Percentiles rank a stretch among this genome's conserved stretches.
Evolutionary conservation across 2,888 invertebrate genomes (phyloP).

Genomic region (Oxyteleia sp.): DNA sequence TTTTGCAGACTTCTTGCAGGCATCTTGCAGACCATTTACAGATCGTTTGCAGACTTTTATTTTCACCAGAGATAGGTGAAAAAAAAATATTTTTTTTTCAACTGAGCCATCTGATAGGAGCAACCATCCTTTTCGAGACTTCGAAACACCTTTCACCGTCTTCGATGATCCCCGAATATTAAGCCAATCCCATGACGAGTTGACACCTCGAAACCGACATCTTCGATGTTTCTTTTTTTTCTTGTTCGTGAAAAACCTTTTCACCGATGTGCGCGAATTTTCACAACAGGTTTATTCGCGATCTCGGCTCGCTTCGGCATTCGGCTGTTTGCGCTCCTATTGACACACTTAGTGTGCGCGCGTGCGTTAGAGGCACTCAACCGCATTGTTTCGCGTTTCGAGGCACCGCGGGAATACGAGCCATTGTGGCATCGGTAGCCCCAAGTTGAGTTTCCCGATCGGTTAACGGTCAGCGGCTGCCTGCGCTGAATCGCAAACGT

Average conservation of each 20-base stretch:
- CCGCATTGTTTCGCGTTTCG: constrained; percentile 54
- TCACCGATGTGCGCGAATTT: constrained; percentile 39
- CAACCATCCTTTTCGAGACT: too few relatives aligned
- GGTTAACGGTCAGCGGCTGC: constrained; percentile 70
- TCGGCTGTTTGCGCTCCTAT: constrained; percentile 83
- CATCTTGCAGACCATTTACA: too few relatives aligned
- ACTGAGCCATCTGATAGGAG: too few relatives aligned
- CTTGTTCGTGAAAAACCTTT: constrained; percentile 31
- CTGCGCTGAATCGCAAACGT: constrained; percentile 67
- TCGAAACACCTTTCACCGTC: too few relatives aligned
- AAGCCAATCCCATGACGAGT: too few relatives aligned
- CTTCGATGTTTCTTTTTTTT: too few relatives aligned
- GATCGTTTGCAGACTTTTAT: too few relatives aligned
- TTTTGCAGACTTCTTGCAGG: too few relatives aligned
- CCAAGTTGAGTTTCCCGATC: constrained; percentile 64
- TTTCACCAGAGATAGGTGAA: too few relatives aligned
- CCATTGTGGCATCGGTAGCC: constrained; percentile 52
- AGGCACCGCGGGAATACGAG: constrained; percentile 18
- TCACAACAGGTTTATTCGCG: constrained; percentile 54
- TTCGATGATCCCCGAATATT: too few relatives aligned
- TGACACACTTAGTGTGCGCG: constrained; percentile 82
- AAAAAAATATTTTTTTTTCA: too few relatives aligned
- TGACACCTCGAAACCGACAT: too few relatives aligned
- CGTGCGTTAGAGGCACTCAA: constrained; percentile 69
- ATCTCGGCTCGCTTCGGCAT: constrained; percentile 28